A percentile compares a stretch with the other conserved stretches of the same genome.
These are phyloP conservation scores for Amphibalanus amphitrite DNA, from an alignment of 1,140 invertebrate species.

Conservation along the genomic window DNA sequence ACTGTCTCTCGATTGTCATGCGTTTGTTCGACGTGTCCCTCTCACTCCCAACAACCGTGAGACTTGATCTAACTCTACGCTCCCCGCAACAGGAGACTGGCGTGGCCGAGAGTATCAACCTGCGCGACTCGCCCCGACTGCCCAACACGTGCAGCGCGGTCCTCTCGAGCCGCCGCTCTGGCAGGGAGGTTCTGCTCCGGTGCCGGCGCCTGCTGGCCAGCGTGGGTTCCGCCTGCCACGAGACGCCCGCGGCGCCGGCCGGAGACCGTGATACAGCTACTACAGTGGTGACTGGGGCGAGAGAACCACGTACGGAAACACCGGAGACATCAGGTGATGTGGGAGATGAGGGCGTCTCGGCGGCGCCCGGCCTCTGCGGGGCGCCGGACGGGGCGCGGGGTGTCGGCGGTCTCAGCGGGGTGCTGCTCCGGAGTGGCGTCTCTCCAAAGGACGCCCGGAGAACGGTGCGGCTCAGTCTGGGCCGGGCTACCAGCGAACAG, in stretches of 20 bases:
- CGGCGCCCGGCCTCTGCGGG: too few species aligned
- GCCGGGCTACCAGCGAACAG: conserved; percentile 28
- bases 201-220: conserved; percentile 31
- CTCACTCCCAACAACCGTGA: too few species aligned
- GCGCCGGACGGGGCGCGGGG: too few species aligned
- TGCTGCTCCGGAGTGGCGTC: conserved; percentile 31
- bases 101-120: not conserved
- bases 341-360: too few species aligned
- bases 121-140: not conserved
- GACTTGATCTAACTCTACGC: too few species aligned
- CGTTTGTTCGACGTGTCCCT: too few species aligned
- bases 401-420: conserved; percentile 11
- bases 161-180: not conserved
- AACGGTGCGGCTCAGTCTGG: conserved; percentile 35
- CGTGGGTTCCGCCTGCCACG: conserved; percentile 39
- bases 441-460: conserved; percentile 26
- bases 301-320: too few species aligned
- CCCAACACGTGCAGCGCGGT: not conserved
- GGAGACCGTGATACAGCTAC: conserved; percentile 12
- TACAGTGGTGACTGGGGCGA: too few species aligned
- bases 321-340: too few species aligned
- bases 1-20: too few species aligned
- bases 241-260: not conserved
- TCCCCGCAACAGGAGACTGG: conserved; percentile 3
- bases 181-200: not conserved